Conservation (phyloP, 2,888 invertebrate genomes). For the Hirtodrosophila duncani region DNA sequence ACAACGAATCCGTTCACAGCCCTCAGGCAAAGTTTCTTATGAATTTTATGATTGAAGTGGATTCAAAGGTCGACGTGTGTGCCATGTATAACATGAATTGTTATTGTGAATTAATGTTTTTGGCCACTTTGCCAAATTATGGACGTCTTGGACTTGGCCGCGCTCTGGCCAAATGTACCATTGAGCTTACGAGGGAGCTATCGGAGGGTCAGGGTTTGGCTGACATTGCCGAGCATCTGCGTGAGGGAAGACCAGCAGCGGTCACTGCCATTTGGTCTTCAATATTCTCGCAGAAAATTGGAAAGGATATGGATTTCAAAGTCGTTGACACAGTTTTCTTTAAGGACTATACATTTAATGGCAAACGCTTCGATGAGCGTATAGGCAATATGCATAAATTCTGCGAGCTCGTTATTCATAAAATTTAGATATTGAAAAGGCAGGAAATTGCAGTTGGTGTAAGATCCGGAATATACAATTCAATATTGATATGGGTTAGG, state of each 20-base stretch:
- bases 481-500: too few species aligned
- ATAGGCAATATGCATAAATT: conserved; percentile 77
- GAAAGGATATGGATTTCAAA: conserved; percentile 80
- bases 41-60: conserved; percentile 83
- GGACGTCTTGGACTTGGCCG: conserved; percentile 80
- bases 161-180: conserved; percentile 80
- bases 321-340: conserved; percentile 80
- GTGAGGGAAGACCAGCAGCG: conserved; percentile 60
- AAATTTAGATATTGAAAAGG: too few species aligned
- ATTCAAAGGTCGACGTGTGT: conserved; percentile 82
- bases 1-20: conserved; percentile 79
- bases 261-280: conserved; percentile 83
- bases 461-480: too few species aligned
- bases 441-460: too few species aligned
- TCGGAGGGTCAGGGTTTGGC: conserved; percentile 79
- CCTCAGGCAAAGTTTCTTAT: conserved; percentile 81
- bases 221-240: conserved; percentile 54
- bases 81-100: conserved; percentile 82
- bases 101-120: conserved; percentile 84
- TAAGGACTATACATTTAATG: conserved; percentile 80
- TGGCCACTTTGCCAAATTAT: conserved; percentile 81
- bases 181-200: conserved; percentile 80
- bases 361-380: conserved; percentile 81
- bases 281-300: conserved; percentile 81
- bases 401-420: conserved; percentile 37